These are phyloP conservation scores for Porites rus DNA, from an alignment of 92 coral and sea anemone species.

Conservation along the genomic window DNA sequence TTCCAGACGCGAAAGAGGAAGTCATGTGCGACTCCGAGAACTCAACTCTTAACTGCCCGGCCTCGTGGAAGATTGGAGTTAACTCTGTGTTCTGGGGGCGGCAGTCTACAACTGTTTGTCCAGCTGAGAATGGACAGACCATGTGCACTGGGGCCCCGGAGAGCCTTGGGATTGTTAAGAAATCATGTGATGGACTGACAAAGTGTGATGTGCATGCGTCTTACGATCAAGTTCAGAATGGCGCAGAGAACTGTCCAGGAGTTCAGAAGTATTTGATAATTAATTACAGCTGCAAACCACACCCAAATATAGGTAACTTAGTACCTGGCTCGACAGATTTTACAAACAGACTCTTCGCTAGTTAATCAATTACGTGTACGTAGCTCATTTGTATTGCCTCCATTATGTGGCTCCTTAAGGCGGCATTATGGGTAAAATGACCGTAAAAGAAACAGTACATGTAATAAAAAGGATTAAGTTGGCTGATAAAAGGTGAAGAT, in stretches of 20 bases:
- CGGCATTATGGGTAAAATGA: too few species aligned
- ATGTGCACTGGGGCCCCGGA: slow-evolving; percentile 99
- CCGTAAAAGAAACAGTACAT: too few species aligned
- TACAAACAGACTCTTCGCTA: too few species aligned
- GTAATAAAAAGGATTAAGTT: too few species aligned
- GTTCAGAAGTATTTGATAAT: slow-evolving; percentile 93
- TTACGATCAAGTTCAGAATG: slow-evolving; percentile 90
- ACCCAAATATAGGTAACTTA: slow-evolving; percentile 85
- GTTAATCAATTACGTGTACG: too few species aligned
- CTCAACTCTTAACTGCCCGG: slow-evolving; percentile 92
- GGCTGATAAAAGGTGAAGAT: too few species aligned
- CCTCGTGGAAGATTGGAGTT: slow-evolving; percentile 96
- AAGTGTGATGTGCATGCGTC: slow-evolving; percentile 90
- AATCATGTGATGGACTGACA: slow-evolving; percentile 90
- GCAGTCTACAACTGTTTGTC: slow-evolving; percentile 92
- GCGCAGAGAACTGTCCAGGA: slow-evolving; percentile 98
- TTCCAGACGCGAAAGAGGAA: slow-evolving; percentile 97
- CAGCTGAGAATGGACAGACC: slow-evolving; percentile 94
- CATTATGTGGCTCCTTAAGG: too few species aligned
- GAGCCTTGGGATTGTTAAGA: slow-evolving; percentile 93
- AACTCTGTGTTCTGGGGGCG: slow-evolving; percentile 99
- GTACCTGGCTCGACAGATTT: too few species aligned
- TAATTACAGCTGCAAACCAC: slow-evolving; percentile 96
- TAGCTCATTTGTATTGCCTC: too few species aligned
- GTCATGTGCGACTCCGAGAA: slow-evolving; percentile 95